Evolutionary conservation across 2,888 invertebrate genomes (phyloP).

Genomic region (Drosophila neonasuta): DNA sequence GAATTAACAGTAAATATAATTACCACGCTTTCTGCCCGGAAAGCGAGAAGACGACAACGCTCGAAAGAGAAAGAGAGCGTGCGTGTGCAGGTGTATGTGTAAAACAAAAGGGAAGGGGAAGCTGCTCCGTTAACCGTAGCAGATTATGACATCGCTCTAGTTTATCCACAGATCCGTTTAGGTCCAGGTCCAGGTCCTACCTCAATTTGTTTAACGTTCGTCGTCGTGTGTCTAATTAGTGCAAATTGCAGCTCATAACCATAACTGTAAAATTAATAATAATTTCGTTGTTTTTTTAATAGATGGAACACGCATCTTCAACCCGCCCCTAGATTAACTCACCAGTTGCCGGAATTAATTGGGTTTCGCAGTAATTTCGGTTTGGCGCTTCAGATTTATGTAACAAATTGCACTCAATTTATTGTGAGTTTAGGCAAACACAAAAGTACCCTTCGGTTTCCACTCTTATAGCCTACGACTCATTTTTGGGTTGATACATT

Average conservation of each 20-base stretch:
- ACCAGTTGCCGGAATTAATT: slow-evolving; percentile 37
- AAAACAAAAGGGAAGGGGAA: background rate
- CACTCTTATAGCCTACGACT: slow-evolving; percentile 38
- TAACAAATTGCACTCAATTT: slow-evolving; percentile 59
- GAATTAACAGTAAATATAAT: slow-evolving; percentile 73
- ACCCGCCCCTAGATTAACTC: slow-evolving; percentile 15
- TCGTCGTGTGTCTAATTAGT: slow-evolving; percentile 62
- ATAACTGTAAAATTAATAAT: slow-evolving; percentile 69
- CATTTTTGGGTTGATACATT: slow-evolving; percentile 58
- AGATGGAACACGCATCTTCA: slow-evolving; percentile 26
- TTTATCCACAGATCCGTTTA: slow-evolving; percentile 17
- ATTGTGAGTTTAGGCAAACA: slow-evolving; percentile 18
- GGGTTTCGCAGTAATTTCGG: slow-evolving; percentile 17
- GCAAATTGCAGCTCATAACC: slow-evolving; percentile 67
- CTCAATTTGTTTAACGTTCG: slow-evolving; percentile 47
- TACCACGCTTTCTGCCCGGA: slow-evolving; percentile 37
- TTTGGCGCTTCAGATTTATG: slow-evolving; percentile 25
- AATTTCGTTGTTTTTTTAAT: slow-evolving; percentile 45
- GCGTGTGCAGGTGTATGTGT: background rate
- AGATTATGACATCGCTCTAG: slow-evolving; percentile 10
- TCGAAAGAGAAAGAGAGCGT: background rate
- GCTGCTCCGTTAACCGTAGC: background rate
- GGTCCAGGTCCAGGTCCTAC: slow-evolving; percentile 16
- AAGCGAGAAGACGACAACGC: background rate
- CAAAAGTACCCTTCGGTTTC: slow-evolving; percentile 18